These are phyloP conservation scores for Notocelia uddmanniana DNA, from an alignment of 2,888 invertebrate species.

Conservation along the genomic window DNA sequence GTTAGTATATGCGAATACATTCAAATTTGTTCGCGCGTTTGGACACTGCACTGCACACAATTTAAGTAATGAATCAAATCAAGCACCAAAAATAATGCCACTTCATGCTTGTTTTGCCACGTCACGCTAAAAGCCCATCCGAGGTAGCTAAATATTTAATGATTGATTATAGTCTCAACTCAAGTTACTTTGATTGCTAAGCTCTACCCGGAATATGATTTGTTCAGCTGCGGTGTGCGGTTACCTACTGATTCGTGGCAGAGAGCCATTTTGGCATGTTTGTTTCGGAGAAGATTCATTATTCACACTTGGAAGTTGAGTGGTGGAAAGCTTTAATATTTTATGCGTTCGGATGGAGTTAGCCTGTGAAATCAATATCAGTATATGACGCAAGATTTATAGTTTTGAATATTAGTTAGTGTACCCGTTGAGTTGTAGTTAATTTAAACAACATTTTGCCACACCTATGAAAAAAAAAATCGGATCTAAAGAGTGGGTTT, in stretches of 20 bases:
- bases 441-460: too few relatives aligned
- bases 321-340: constrained; percentile 18
- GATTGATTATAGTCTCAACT: constrained; percentile 32
- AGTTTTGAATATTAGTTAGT: background rate
- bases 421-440: too few relatives aligned
- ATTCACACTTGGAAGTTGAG: constrained; percentile 10
- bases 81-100: background rate
- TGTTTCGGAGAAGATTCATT: constrained; percentile 25
- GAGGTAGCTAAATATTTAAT: constrained; percentile 23
- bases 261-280: background rate
- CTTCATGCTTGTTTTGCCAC: background rate
- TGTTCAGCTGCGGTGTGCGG: constrained; percentile 18
- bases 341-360: constrained; percentile 12
- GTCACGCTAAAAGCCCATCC: background rate
- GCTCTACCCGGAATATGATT: constrained; percentile 22
- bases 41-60: too few relatives aligned
- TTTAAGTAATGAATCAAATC: too few relatives aligned
- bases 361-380: background rate
- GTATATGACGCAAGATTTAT: too few relatives aligned
- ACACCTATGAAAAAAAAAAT: too few relatives aligned
- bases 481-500: too few relatives aligned
- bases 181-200: constrained; percentile 25
- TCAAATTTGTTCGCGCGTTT: too few relatives aligned
- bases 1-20: too few relatives aligned
- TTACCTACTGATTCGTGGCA: background rate